phyloP scores from a whole-genome alignment of 2,113 vertebrate species.

The Aleadryas rufinucha region DNA sequence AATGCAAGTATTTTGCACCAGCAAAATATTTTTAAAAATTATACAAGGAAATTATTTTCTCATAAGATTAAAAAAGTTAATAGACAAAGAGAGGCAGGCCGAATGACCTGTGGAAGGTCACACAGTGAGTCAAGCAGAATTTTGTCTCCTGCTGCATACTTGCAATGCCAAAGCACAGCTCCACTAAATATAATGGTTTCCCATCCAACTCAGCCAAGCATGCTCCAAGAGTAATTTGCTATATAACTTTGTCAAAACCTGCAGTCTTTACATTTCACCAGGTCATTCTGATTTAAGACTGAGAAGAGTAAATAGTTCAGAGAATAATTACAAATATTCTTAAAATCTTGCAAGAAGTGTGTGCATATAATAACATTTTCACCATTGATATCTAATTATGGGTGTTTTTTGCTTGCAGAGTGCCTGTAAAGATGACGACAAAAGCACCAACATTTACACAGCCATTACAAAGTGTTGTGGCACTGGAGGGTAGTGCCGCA shows the following conservation, averaged over 20 bases:
- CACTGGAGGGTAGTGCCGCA: constrained; percentile 99
- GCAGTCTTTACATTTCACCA: not conserved
- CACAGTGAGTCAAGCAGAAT: not conserved
- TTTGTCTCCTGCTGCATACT: not conserved
- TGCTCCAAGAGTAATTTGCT: not conserved
- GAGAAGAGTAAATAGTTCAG: not conserved
- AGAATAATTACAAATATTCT: not conserved
- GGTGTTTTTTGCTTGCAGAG: constrained; percentile 75
- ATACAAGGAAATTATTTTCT: not conserved
- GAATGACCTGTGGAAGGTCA: constrained; percentile 35
- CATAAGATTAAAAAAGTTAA: not conserved
- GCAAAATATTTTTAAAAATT: not conserved
- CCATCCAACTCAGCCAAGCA: not conserved
- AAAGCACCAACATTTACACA: constrained; percentile 94
- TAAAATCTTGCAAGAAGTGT: not conserved
- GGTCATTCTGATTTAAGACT: not conserved
- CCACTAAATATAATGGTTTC: not conserved
- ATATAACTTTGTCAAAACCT: not conserved
- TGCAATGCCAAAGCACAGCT: not conserved
- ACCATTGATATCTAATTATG: not conserved
- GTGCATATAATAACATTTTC: not conserved
- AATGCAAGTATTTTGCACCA: not conserved
- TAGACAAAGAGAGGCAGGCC: not conserved
- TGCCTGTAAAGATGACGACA: constrained; percentile 89
- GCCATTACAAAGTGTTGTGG: constrained; percentile 97